Evolutionary conservation across 2,113 vertebrate species (phyloP).

Genomic region (Actenoides hombroni): DNA sequence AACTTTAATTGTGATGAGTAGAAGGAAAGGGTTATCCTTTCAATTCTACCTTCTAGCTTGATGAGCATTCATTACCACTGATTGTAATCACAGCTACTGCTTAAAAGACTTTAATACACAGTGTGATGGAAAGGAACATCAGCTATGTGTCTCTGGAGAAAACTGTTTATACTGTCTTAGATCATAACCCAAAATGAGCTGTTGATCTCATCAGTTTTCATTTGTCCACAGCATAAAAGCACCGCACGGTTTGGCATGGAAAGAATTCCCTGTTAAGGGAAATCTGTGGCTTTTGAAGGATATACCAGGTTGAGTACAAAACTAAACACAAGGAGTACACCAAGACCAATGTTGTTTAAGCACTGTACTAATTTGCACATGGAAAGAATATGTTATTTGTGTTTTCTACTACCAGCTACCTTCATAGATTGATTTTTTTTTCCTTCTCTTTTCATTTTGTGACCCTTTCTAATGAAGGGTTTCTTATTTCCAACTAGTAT

Average conservation of each 20-base stretch:
- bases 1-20: neutral
- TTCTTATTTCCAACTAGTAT: constrained; percentile 1
- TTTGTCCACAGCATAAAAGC: constrained; percentile 1
- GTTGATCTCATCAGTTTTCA: constrained; percentile 1
- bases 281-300: neutral
- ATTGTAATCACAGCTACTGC: neutral
- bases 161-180: neutral
- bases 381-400: neutral
- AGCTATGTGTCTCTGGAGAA: neutral
- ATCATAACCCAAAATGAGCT: constrained; percentile 25
- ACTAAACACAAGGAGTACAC: neutral
- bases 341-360: neutral
- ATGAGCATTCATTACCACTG: neutral
- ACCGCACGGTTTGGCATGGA: neutral
- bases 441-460: neutral
- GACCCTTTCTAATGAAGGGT: constrained; percentile 7
- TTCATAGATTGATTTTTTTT: neutral
- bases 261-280: neutral
- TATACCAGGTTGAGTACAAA: neutral
- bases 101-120: neutral
- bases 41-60: neutral
- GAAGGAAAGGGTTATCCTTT: neutral
- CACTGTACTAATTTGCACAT: neutral
- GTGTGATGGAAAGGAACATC: neutral
- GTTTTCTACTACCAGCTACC: neutral